These are phyloP conservation scores for Drosophila truncata DNA, from an alignment of 1,140 invertebrate species.

Conservation along the genomic window DNA sequence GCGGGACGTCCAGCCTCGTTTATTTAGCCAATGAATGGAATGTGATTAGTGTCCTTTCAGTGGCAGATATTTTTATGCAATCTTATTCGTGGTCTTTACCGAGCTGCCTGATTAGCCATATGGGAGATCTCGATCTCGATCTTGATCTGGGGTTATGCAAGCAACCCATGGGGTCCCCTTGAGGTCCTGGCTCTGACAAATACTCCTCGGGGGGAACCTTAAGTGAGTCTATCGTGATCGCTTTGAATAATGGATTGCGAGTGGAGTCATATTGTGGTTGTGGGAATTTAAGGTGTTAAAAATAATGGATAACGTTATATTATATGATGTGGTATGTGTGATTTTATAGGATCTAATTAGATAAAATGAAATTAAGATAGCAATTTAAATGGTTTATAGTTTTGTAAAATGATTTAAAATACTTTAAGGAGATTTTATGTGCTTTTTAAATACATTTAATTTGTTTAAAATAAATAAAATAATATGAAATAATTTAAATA, in stretches of 20 bases:
- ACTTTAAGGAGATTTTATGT: not conserved
- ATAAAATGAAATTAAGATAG: not conserved
- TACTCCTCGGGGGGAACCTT: not conserved
- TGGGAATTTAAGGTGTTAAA: not conserved
- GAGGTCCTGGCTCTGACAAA: conserved; percentile 12
- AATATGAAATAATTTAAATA: too few species aligned
- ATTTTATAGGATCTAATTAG: not conserved
- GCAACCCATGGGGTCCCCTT: conserved; percentile 26
- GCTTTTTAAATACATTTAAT: too few species aligned
- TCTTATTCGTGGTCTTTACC: not conserved
- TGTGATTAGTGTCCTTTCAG: conserved; percentile 41
- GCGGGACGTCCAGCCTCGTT: conserved; percentile 26
- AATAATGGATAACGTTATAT: not conserved
- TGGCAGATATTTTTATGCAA: conserved; percentile 15
- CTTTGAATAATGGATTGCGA: not conserved
- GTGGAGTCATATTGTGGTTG: not conserved
- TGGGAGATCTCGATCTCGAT: not conserved
- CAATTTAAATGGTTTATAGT: too few species aligned
- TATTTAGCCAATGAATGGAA: conserved; percentile 37
- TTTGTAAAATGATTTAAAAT: not conserved
- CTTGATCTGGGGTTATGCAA: conserved; percentile 32
- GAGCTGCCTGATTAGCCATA: conserved; percentile 7
- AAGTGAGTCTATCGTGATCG: not conserved
- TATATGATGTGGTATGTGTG: not conserved
- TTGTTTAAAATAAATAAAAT: too few species aligned